Conservation (phyloP, 1,140 invertebrate genomes). For the Caenorhabditis briggsae region DNA sequence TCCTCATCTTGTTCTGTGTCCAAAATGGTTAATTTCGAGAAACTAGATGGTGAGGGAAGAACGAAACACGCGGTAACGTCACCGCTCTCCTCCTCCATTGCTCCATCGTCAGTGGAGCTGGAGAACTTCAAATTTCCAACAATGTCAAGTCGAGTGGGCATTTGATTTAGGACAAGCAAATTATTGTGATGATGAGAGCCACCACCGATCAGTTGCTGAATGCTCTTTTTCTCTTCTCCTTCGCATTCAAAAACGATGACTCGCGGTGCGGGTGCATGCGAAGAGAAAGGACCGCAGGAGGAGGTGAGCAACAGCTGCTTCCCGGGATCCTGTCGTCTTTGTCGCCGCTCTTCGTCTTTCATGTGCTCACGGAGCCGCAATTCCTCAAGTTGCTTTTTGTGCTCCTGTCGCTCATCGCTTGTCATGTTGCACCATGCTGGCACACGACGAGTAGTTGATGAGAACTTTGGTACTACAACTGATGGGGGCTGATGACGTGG, state of each 20-base stretch:
- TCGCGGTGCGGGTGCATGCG: not conserved
- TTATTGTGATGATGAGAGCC: not conserved
- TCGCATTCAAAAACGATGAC: conserved; percentile 24
- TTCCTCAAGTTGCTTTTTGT: conserved; percentile 37
- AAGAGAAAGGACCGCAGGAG: not conserved
- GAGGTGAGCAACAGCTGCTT: conserved; percentile 41
- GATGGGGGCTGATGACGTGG: not conserved
- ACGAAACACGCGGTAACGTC: conserved; percentile 33
- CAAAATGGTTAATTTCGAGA: conserved; percentile 37
- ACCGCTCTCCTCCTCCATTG: not conserved
- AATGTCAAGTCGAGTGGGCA: conserved; percentile 41
- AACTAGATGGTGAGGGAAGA: conserved; percentile 31
- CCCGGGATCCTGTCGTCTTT: conserved; percentile 11
- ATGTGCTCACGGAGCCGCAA: conserved; percentile 38
- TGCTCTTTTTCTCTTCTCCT: not conserved
- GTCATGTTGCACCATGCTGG: conserved; percentile 43
- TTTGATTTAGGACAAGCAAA: not conserved
- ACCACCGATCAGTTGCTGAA: not conserved
- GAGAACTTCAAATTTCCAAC: conserved; percentile 46
- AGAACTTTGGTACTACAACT: not conserved
- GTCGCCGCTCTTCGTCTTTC: not conserved
- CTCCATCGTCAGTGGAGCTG: conserved; percentile 4
- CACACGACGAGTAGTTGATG: not conserved
- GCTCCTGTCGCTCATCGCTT: conserved; percentile 53
- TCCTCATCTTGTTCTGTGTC: not conserved